Evolutionary conservation across 2,888 invertebrate species (phyloP).

Genomic region (Microctonus hyperodae): DNA sequence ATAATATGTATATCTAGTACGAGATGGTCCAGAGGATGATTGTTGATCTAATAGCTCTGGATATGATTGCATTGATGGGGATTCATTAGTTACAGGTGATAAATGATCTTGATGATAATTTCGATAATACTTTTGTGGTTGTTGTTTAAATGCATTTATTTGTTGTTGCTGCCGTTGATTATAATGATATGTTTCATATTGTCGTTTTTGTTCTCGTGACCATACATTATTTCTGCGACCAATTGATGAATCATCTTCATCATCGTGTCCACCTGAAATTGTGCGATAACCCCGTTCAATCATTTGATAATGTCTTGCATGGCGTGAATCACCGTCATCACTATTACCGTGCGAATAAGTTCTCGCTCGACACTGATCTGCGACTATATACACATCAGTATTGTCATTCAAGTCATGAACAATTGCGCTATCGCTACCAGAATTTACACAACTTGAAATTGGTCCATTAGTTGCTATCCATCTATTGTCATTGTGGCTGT

Average conservation of each 20-base stretch:
- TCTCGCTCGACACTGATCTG: constrained; percentile 56
- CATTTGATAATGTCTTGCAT: constrained; percentile 46
- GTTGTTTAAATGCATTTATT: constrained; percentile 6
- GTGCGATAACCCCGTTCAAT: constrained; percentile 50
- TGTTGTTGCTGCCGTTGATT: constrained; percentile 23
- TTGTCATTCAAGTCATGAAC: constrained; percentile 56
- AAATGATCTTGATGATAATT: constrained; percentile 23
- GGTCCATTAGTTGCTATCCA: constrained; percentile 10
- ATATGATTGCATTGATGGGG: constrained; percentile 32
- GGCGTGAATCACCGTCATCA: constrained; percentile 39
- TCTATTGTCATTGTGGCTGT: constrained; percentile 16
- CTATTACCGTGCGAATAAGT: constrained; percentile 59
- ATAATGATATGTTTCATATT: constrained; percentile 18
- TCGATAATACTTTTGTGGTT: constrained; percentile 16
- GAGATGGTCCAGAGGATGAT: not conserved
- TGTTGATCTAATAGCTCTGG: constrained; percentile 7
- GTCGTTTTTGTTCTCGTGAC: constrained; percentile 21
- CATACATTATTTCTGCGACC: constrained; percentile 18
- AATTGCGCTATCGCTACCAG: constrained; percentile 1
- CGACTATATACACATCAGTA: constrained; percentile 57
- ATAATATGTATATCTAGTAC: not conserved
- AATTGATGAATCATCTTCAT: constrained; percentile 21
- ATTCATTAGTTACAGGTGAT: constrained; percentile 7
- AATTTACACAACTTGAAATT: not conserved
- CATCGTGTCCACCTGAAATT: constrained; percentile 7